Conservation (phyloP, 2,797 vertebrate genomes). For the Odontamblyopus rebecca region DNA sequence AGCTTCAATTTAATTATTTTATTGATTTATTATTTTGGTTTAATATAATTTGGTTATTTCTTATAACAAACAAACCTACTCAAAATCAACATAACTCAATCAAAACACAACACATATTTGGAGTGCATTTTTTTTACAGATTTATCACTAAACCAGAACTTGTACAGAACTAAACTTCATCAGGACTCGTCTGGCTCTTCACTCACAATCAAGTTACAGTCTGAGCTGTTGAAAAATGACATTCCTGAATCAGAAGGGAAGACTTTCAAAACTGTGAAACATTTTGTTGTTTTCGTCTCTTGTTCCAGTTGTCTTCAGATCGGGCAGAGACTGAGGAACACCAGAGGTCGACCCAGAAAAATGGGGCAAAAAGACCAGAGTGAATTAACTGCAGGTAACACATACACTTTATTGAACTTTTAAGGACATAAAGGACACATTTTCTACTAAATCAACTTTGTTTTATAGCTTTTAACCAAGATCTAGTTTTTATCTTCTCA, state of each 20-base stretch:
- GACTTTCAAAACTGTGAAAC: not conserved
- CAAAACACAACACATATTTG: not conserved
- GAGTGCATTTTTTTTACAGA: not conserved
- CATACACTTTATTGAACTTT: not conserved
- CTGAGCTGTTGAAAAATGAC: not conserved
- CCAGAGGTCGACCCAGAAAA: not conserved
- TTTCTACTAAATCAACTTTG: too few species aligned
- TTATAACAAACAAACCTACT: not conserved
- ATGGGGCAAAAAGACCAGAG: conserved; percentile 7
- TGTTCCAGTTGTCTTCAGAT: conserved; percentile 4
- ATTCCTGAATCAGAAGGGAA: not conserved
- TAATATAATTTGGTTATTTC: not conserved
- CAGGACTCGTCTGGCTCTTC: not conserved
- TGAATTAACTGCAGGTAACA: not conserved
- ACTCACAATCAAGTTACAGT: not conserved
- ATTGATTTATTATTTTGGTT: not conserved
- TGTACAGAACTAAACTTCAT: not conserved
- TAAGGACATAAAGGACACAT: too few species aligned
- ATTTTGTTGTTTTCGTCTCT: not conserved
- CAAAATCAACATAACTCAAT: too few species aligned
- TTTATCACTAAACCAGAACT: not conserved
- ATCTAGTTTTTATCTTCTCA: too few species aligned
- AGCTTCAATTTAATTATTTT: not conserved
- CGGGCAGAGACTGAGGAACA: not conserved
- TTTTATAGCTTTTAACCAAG: too few species aligned